Conservation (phyloP, 2,888 invertebrate genomes). For the Belgica antarctica region DNA sequence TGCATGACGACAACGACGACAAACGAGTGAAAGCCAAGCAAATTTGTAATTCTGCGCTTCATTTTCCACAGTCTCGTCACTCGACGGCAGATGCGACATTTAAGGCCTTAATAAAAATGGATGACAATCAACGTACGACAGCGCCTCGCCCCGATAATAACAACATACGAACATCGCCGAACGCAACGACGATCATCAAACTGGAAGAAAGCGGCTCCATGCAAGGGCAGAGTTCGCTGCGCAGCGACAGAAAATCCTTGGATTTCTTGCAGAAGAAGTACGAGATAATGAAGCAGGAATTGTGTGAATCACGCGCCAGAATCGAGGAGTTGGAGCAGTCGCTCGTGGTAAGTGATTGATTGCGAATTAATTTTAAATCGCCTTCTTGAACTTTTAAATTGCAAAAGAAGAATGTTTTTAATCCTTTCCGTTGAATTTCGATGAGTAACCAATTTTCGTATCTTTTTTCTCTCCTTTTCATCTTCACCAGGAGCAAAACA, state of each 20-base stretch:
- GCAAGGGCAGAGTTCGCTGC: slow-evolving; percentile 1
- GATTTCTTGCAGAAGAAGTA: slow-evolving; percentile 28
- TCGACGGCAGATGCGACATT: slow-evolving; percentile 30
- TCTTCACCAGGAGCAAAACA: slow-evolving; percentile 33
- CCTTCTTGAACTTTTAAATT: background rate
- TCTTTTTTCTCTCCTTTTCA: slow-evolving; percentile 1
- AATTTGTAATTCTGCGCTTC: too few species aligned
- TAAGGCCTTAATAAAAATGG: slow-evolving; percentile 39
- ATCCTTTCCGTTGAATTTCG: slow-evolving; percentile 4
- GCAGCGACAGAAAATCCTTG: slow-evolving; percentile 21
- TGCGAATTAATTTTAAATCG: slow-evolving; percentile 7
- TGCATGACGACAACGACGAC: too few species aligned
- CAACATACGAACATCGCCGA: slow-evolving; percentile 14
- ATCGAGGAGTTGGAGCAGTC: slow-evolving; percentile 34
- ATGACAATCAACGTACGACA: slow-evolving; percentile 2
- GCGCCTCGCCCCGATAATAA: slow-evolving; percentile 30
- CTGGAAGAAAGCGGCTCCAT: slow-evolving; percentile 34
- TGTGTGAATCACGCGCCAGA: slow-evolving; percentile 29
- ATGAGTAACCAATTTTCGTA: background rate
- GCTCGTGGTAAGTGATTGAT: slow-evolving; percentile 34
- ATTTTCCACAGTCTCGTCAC: background rate
- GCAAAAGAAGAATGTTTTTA: background rate
- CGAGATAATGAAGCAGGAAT: slow-evolving; percentile 13
- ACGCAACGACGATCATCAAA: slow-evolving; percentile 42
- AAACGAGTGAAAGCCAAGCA: slow-evolving; percentile 38